Base-by-base conservation (phyloP, 1,140 invertebrate species). In the Trichoplusia ni region DNA sequence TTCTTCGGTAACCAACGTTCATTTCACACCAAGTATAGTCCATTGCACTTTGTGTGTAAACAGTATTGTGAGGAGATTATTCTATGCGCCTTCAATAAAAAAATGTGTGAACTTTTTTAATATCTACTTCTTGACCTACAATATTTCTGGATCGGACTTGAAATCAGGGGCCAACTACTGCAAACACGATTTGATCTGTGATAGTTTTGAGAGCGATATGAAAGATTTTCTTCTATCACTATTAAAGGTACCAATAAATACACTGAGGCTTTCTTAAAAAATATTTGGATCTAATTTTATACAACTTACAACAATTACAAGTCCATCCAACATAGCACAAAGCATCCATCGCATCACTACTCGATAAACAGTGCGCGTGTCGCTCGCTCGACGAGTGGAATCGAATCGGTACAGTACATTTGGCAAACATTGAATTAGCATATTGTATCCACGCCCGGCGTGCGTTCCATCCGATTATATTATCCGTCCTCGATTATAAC, bases 401-500 rank as follows among this genome's bases (percentile, higher is more conserved):
- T 69, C 56, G 53, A 69, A 69, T 71, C 60, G 53, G 71, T 69
- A 70, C 70, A 72, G 62, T 71, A 78, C 75, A 79, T 79, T 76
- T 71, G 67, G 73, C 69, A 79, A 79, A 79, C 76, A 79, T 67
- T 67, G 76, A 64, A 79, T 79, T 79, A 79, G 76, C 76, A 79
- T 79, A 79, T 68, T 71, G 68, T 65, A 67, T 71, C 67, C 64
- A 73, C 40, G 49, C 31, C 27, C 42, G 29, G 61, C 63, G 21
- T 71, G 59, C 69, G 65, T 47, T 53, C 23, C 47, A 61, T 23
- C 47, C 51, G 58, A 37, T 64, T 62, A 60, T 53, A 54, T 64
- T 56, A 63, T 42, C 27, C 37, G 7, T 33, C 18, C 35, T 64
- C 16, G 35, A 59, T 68, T 64, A 65, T 59, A 60, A 63, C 35